These are phyloP conservation scores for Cheilinus undulatus DNA, from an alignment of 2,113 vertebrate species.

Conservation along the genomic window DNA sequence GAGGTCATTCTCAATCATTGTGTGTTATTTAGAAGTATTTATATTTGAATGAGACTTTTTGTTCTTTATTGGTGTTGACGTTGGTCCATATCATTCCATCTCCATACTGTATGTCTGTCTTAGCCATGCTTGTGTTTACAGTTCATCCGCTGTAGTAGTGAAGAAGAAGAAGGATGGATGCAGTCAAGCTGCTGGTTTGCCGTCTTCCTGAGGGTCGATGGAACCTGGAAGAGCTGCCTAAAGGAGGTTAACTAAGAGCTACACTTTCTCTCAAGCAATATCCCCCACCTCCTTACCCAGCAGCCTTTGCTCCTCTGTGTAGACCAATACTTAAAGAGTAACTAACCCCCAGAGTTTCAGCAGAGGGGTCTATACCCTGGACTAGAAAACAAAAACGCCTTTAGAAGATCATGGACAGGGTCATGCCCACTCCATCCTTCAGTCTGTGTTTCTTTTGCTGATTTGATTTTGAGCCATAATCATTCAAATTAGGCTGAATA, in stretches of 20 bases:
- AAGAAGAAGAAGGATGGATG: slow-evolving; percentile 10
- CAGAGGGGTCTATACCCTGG: too few relatives aligned
- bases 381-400: too few relatives aligned
- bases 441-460: too few relatives aligned
- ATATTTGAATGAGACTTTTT: slow-evolving; percentile 21
- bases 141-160: slow-evolving; percentile 22
- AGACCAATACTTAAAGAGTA: slow-evolving; percentile 65
- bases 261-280: slow-evolving; percentile 40
- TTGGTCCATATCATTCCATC: slow-evolving; percentile 60
- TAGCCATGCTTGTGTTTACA: slow-evolving; percentile 37
- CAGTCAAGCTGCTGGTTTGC: slow-evolving; percentile 30
- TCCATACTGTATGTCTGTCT: slow-evolving; percentile 17
- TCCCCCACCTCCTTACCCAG: slow-evolving; percentile 11
- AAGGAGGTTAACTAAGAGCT: slow-evolving; percentile 27
- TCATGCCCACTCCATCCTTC: too few relatives aligned
- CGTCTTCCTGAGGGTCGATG: slow-evolving; percentile 31
- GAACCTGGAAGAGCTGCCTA: slow-evolving; percentile 27
- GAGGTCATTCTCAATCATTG: slow-evolving; percentile 44
- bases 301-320: slow-evolving; percentile 46
- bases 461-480: too few relatives aligned
- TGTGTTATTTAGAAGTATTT: slow-evolving; percentile 44
- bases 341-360: too few relatives aligned
- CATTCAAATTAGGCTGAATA: too few relatives aligned
- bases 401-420: too few relatives aligned
- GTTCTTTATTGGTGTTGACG: slow-evolving; percentile 12